Conservation (phyloP, 2,797 vertebrate genomes). For the Squalus acanthias region DNA sequence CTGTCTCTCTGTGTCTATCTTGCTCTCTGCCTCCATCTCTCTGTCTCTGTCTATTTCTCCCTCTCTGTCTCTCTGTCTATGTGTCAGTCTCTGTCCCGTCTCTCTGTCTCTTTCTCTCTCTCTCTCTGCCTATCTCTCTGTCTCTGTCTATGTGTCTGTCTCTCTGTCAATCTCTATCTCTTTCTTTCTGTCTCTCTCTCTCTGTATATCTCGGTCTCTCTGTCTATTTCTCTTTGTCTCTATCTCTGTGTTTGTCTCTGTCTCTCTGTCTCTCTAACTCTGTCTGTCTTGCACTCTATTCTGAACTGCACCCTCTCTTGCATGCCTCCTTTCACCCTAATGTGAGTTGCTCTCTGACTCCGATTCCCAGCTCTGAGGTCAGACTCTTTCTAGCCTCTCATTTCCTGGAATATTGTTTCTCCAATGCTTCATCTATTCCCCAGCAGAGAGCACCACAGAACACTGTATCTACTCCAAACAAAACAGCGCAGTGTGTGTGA, state of each 20-base stretch:
- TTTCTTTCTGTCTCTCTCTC: too few species aligned
- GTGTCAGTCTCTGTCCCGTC: too few species aligned
- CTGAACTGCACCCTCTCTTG: neutral
- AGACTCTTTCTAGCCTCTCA: neutral
- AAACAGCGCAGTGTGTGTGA: neutral
- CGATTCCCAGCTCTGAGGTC: neutral
- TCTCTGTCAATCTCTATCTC: too few species aligned
- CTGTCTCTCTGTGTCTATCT: neutral
- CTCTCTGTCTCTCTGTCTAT: too few species aligned
- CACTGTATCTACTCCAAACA: neutral
- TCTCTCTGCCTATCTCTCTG: too few species aligned
- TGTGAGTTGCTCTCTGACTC: neutral
- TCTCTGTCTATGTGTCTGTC: too few species aligned
- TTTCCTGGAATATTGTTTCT: neutral
- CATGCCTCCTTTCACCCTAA: neutral
- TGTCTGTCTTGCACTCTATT: neutral
- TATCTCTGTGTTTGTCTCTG: neutral
- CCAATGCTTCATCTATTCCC: neutral
- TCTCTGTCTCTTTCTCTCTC: too few species aligned
- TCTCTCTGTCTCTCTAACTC: neutral
- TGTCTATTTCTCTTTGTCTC: too few species aligned
- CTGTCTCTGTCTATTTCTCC: neutral
- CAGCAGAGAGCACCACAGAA: conserved; percentile 15
- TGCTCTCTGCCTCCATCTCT: neutral
- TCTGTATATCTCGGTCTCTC: too few species aligned